Base-by-base conservation (phyloP, 2,797 vertebrate species). In the Chloroceryle inda region DNA sequence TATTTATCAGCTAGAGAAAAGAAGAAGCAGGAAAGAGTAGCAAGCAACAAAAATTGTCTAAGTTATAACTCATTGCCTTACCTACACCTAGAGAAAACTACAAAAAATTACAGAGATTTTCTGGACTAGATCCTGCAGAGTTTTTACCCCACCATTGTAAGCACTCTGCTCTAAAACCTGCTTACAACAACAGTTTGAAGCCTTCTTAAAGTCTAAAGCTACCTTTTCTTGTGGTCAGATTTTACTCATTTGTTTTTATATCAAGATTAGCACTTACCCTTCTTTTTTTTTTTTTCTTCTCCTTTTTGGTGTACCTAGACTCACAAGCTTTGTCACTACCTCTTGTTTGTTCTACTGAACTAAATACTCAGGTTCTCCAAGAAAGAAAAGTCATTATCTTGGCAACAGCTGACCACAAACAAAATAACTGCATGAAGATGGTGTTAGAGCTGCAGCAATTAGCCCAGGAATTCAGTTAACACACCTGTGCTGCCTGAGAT, bases 241-340 rank as follows among this genome's bases (percentile, higher is more conserved):
- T 64, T 75, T 45, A 61, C 4, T 72, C 10, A 22, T 62, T 56
- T 84, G 12, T 18, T 20, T 92, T 86, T 53, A 72, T 38, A 78
- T 5, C 14, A 42, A 66, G 7, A 9, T 50, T 59, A 89, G 24
- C 3, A 69, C 37, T 42, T 72, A 64, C 11, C 37, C 24, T 45
- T 58, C 11, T 55, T 92, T 58, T 45, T 12, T 22, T 42, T 0
- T 16, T 17, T 29, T 26, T 40, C 33, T 31, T 2, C 31, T 11
- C 2, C 24, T 45, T 50, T 35, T 2, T 11, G 3, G 5, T 26
- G 1, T 23, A n/a, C 19, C 38, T 37, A 4, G 10, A 64, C 11
- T 45, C 58, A 74, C 17, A 61, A 81, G 4, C 17, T 82, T 89
- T 76, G 17, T 33, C 26, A 87, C 27, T 7, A 38, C 6, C 8